Evolutionary conservation across 2,888 invertebrate species (phyloP), one percentile per base, ranked within the genome.

Genomic region (Leistus spinibarbis): DNA sequence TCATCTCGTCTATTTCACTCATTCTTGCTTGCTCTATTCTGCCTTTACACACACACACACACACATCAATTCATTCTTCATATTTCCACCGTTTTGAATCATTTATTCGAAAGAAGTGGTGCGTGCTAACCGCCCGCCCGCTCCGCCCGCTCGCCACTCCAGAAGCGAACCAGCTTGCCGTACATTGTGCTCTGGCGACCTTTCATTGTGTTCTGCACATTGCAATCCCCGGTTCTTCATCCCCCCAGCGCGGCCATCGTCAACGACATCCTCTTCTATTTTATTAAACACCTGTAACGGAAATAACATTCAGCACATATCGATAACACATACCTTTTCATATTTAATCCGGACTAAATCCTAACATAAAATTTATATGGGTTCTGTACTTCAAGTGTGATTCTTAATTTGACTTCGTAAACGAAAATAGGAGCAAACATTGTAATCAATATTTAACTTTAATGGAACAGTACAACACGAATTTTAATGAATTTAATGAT

Each of bases 21-120:
- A 10, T 40, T 40, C 40, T 40, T 4, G 13, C 40, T 40, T 40
- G 40, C 13, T 40, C 40, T 40, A 13, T 7, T 5, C 40, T 40
- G 40, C 40, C 10, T 40, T 13, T 40, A 13, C 10, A 10, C 19
- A n/a, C 13, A 16, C 60, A 13, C 17, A 7, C 19, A 56, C 40
- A 40, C 40, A n/a, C 63, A 13, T 22, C 65, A 16, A 27, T 27
- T 17, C 65, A 27, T 40, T 65, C 65, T 65, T 65, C 65, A 65
- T 65, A 65, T 65, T 65, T 65, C 65, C 65, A 65, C 65, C 16
- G 65, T 27, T 65, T 65, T 65, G 65, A 65, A 65, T 65, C 65
- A 65, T 65, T 65, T 65, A 65, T 65, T 65, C 19, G 66, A 17
- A 66, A 27, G 66, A 66, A 66, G 66, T 53, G 66, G 53, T 66